Evolutionary conservation across 2,797 vertebrate species (phyloP).

Genomic region (Sebastes diploproa): DNA sequence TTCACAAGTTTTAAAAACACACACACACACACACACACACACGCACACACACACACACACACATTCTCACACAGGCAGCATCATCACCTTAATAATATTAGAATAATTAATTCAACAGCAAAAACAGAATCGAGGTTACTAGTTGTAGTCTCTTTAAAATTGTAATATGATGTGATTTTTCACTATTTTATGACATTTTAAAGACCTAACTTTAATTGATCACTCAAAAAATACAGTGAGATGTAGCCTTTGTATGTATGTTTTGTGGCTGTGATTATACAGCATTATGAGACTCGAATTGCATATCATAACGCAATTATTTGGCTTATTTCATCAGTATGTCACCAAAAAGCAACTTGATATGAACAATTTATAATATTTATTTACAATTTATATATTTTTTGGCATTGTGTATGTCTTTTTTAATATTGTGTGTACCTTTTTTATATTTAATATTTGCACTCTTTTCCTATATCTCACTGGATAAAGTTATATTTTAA

Average conservation of each 20-base stretch:
- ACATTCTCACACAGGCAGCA: not conserved
- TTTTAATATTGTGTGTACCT: not conserved
- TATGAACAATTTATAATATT: not conserved
- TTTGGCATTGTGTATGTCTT: not conserved
- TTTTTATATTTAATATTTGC: not conserved
- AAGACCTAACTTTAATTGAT: not conserved
- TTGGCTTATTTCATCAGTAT: not conserved
- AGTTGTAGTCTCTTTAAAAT: not conserved
- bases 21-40: not conserved
- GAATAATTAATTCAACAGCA: not conserved
- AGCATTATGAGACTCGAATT: not conserved
- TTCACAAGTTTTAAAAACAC: not conserved
- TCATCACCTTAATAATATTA: not conserved
- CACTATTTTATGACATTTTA: not conserved
- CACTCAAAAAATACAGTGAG: not conserved
- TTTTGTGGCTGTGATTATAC: not conserved
- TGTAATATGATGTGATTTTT: not conserved
- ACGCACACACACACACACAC: not conserved
- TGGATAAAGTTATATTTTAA: not conserved
- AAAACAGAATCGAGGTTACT: not conserved
- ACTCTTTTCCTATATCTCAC: not conserved
- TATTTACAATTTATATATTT: fast-evolving
- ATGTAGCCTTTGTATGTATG: not conserved
- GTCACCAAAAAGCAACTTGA: not conserved
- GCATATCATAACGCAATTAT: not conserved